These are phyloP conservation scores for Lepilemur ruficaudatus DNA, from an alignment of 2,797 vertebrate genomes.

Conservation along the genomic window DNA sequence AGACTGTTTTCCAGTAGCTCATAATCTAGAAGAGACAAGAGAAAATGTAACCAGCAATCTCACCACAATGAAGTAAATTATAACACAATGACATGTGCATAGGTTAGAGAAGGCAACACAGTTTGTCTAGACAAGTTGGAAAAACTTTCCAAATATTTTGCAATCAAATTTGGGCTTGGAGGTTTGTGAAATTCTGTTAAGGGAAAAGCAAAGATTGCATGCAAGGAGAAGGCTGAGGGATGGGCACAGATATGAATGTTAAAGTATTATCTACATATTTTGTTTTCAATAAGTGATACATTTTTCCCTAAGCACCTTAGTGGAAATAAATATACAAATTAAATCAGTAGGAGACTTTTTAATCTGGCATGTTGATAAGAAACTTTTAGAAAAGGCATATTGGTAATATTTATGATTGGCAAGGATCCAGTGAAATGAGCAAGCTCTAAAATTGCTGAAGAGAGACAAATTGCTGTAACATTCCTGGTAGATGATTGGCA, in stretches of 20 bases:
- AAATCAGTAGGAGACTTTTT: neutral
- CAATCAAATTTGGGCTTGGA: neutral
- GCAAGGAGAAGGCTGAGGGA: neutral
- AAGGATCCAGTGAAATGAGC: neutral
- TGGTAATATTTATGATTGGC: neutral
- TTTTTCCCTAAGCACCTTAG: neutral
- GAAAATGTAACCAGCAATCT: neutral
- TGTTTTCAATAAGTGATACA: neutral
- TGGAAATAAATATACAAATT: neutral
- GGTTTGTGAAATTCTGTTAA: neutral
- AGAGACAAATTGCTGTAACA: neutral
- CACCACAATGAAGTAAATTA: neutral
- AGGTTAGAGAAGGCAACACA: neutral
- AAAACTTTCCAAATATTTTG: neutral
- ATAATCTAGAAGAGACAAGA: neutral
- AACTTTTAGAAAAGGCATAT: neutral
- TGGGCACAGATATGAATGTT: neutral
- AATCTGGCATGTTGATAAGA: neutral
- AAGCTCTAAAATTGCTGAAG: neutral
- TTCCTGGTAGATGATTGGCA: neutral
- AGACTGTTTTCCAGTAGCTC: neutral
- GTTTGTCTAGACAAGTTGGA: neutral
- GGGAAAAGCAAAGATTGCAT: neutral
- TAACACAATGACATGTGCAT: neutral
- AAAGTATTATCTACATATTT: neutral